Conservation (phyloP, 2,888 invertebrate genomes). For the Elysia crispata region DNA sequence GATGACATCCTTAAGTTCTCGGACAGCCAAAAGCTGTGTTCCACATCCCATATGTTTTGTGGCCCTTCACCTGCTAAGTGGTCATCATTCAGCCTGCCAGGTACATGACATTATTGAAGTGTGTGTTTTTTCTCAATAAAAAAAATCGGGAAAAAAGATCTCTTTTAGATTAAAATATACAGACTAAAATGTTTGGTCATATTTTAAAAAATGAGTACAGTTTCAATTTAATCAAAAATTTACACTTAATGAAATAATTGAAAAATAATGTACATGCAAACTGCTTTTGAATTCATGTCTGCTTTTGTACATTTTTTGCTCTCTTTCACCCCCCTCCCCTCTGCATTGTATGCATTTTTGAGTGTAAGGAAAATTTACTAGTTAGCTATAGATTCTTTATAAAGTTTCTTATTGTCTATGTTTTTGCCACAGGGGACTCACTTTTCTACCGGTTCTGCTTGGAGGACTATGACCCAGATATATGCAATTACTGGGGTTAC, state of each 20-base stretch:
- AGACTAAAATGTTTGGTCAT: no score
- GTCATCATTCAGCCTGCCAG: constrained; percentile 73
- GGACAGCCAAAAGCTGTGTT: constrained; percentile 62
- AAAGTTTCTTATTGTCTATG: neutral
- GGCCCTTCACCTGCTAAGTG: constrained; percentile 67
- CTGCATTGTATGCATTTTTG: neutral
- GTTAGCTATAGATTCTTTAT: no score
- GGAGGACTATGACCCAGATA: constrained; percentile 55
- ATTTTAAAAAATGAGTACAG: neutral
- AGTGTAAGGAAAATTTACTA: no score
- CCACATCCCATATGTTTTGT: constrained; percentile 67
- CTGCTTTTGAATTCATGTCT: no score
- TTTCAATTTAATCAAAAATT: neutral
- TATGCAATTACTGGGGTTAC: constrained; percentile 68
- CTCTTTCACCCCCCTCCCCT: no score
- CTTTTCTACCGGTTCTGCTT: constrained; percentile 67
- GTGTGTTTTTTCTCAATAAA: no score
- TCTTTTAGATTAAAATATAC: no score
- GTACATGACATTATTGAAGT: constrained; percentile 52
- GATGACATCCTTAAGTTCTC: constrained; percentile 69
- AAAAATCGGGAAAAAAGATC: no score
- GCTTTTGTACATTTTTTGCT: no score
- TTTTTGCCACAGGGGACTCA: constrained; percentile 66
- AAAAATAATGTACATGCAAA: no score
- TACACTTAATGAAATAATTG: neutral